These are phyloP conservation scores for Varanus komodoensis DNA, from an alignment of 2,113 vertebrate species.

Conservation along the genomic window DNA sequence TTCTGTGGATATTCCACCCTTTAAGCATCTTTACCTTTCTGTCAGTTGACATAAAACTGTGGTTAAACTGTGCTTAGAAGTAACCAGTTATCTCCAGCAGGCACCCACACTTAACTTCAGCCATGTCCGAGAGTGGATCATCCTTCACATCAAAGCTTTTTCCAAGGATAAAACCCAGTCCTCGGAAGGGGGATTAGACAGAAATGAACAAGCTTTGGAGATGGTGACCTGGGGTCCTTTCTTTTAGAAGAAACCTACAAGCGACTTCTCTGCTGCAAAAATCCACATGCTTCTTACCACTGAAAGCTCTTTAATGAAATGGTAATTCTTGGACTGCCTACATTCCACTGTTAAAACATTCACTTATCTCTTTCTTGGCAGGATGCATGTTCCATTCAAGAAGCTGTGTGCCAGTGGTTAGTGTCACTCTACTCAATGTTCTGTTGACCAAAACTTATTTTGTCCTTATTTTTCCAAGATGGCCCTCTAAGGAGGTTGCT, in stretches of 20 bases:
- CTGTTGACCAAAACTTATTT: neutral
- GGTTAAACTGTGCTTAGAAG: neutral
- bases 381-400: constrained; percentile 8
- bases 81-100: neutral
- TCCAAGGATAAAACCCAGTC: constrained; percentile 12
- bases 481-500: neutral
- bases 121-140: neutral
- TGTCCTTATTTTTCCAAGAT: too few species aligned
- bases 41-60: neutral
- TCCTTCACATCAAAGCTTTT: constrained; percentile 29
- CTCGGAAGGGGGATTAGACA: neutral
- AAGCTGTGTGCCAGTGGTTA: neutral
- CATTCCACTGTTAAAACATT: neutral
- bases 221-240: neutral
- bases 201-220: neutral
- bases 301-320: neutral
- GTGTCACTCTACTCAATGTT: constrained; percentile 5
- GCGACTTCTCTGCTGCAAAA: neutral
- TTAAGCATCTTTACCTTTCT: neutral
- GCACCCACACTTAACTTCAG: neutral
- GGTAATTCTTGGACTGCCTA: neutral
- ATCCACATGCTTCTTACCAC: neutral
- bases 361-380: neutral
- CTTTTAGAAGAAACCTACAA: neutral
- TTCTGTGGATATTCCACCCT: too few species aligned